Evolutionary conservation across 2,888 invertebrate species (phyloP), one percentile per base, ranked within the genome.

Genomic region (Caenorhabditis japonica): DNA sequence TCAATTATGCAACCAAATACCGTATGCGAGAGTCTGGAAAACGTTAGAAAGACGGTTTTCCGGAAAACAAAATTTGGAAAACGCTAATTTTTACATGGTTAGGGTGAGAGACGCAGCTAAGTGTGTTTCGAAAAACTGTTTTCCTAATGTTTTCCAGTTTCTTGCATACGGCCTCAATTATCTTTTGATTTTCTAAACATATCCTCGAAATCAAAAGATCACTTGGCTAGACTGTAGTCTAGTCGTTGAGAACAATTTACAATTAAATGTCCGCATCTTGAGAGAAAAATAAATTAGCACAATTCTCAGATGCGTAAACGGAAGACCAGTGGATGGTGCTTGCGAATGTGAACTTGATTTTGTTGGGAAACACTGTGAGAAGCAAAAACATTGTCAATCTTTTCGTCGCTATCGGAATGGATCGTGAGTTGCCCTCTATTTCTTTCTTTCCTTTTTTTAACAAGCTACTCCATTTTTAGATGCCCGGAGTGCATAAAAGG

Each of bases 311-410:
- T 85, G 85, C 58, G 74, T 77, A 2, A 77, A 85, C 51, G 85
- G 85, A 3, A 71, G 74, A 38, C 69, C 76, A 17, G 76, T 74
- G 2, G 76, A 76, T 17, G 82, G 81, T 7, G 73, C 46, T 25
- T 85, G 85, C 43, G 56, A 75, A 21, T 85, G 85, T 52, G 77
- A 84, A 15, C 69, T 75, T 12, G 84, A 83, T 51, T 85, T 47
- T 52, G 76, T 81, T 12, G 85, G 85, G 4, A 79, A 75, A 7
- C 80, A 83, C 51, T 85, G 85, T 21, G 83, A 85, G 56, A 80
- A 77, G 44, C 71, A 78, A 69, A 83, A 78, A 43, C 59, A 77
- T 36, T 82, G 82, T 25, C 75, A 75, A 21, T 70, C 75, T 4
- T 79, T 59, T 39, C 47, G 78, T 15, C 53, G 82, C 13, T 77